Conservation (phyloP, 2,888 invertebrate genomes). For the Nineta flava region DNA sequence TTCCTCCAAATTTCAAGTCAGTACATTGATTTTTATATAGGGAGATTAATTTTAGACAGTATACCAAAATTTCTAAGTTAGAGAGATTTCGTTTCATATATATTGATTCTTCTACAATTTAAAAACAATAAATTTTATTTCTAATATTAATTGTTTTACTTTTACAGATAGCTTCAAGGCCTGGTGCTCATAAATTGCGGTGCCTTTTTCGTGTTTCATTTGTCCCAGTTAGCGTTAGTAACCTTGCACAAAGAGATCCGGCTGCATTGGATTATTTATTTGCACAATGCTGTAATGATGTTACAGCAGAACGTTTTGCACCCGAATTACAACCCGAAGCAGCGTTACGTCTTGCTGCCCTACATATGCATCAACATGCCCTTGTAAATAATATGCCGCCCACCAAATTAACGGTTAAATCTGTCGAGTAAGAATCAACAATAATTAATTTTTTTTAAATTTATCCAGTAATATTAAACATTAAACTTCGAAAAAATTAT, state of each 20-base stretch:
- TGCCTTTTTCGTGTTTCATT: slow-evolving; percentile 82
- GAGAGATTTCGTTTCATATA: too few relatives aligned
- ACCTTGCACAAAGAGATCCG: slow-evolving; percentile 66
- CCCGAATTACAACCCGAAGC: slow-evolving; percentile 81
- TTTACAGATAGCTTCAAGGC: slow-evolving; percentile 70
- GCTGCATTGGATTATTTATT: slow-evolving; percentile 80
- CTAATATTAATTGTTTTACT: slow-evolving; percentile 10
- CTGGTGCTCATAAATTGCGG: slow-evolving; percentile 77
- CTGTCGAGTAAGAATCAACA: slow-evolving; percentile 60
- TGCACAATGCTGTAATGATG: slow-evolving; percentile 86
- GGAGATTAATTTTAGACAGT: too few relatives aligned
- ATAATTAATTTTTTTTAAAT: background rate
- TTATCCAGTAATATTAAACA: too few relatives aligned
- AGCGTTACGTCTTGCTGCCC: slow-evolving; percentile 68
- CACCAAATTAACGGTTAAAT: slow-evolving; percentile 68
- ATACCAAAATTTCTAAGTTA: too few relatives aligned
- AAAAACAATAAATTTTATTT: background rate
- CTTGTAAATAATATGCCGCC: slow-evolving; percentile 63
- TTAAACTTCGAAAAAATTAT: too few relatives aligned
- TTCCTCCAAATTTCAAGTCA: too few relatives aligned
- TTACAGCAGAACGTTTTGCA: slow-evolving; percentile 78
- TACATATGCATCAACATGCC: slow-evolving; percentile 85
- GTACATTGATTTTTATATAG: too few relatives aligned
- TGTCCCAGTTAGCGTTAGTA: slow-evolving; percentile 74
- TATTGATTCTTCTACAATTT: too few relatives aligned